Evolutionary conservation across 2,113 vertebrate genomes (phyloP).

Genomic region (Mugil cephalus): DNA sequence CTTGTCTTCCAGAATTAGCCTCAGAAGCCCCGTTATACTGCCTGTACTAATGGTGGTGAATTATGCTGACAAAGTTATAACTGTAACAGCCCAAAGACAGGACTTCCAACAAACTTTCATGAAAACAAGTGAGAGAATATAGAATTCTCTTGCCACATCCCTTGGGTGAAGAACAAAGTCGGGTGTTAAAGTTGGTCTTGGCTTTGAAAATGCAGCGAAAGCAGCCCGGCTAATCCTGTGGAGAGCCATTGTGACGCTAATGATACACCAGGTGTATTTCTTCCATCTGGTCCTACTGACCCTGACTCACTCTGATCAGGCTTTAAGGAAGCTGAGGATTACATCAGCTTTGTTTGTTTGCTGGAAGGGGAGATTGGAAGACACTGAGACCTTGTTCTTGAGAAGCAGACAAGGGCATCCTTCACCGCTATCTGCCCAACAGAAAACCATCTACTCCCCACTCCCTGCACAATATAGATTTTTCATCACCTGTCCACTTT

Average conservation of each 20-base stretch:
- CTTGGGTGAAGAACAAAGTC: slow-evolving; percentile 34
- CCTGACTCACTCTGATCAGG: slow-evolving; percentile 50
- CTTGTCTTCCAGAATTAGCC: slow-evolving; percentile 35
- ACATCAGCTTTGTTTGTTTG: slow-evolving; percentile 71
- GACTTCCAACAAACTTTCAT: slow-evolving; percentile 30
- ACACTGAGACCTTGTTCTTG: slow-evolving; percentile 37
- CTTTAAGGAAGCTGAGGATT: slow-evolving; percentile 65
- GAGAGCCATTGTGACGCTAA: slow-evolving; percentile 57
- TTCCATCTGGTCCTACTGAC: slow-evolving; percentile 47
- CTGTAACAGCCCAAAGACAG: slow-evolving; percentile 51
- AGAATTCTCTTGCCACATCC: slow-evolving; percentile 38
- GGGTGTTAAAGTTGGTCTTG: slow-evolving; percentile 39
- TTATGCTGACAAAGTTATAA: slow-evolving; percentile 66
- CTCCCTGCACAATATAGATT: slow-evolving; percentile 39
- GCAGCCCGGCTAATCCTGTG: slow-evolving; percentile 51
- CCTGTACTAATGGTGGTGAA: slow-evolving; percentile 46
- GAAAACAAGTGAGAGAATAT: slow-evolving; percentile 31
- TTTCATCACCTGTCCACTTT: slow-evolving; percentile 41
- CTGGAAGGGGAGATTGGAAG: slow-evolving; percentile 39
- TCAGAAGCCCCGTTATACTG: slow-evolving; percentile 20
- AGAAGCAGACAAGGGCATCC: slow-evolving; percentile 50
- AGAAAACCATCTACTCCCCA: slow-evolving; percentile 12
- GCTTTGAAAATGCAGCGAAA: slow-evolving; percentile 47
- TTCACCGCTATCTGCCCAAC: slow-evolving; percentile 8
- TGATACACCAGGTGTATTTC: slow-evolving; percentile 56